Evolutionary conservation across 2,797 vertebrate species (phyloP).

Genomic region (Cynodonichthys magdalenae): DNA sequence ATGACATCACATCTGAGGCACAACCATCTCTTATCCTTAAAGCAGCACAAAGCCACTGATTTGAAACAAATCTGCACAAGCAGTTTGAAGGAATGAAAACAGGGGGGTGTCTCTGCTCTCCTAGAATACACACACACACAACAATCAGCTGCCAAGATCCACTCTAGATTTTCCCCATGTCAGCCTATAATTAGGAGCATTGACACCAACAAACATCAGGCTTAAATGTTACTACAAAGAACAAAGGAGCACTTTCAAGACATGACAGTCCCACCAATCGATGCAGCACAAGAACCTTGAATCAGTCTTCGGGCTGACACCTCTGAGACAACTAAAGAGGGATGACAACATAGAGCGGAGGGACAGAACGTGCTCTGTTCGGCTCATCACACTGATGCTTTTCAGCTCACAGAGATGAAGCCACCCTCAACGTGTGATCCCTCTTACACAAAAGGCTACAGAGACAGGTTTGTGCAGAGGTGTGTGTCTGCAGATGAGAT

Average conservation of each 20-base stretch:
- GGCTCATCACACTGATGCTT: constrained; percentile 57
- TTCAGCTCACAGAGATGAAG: constrained; percentile 58
- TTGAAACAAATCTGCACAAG: constrained; percentile 23
- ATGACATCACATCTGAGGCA: constrained; percentile 72
- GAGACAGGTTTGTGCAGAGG: constrained; percentile 40
- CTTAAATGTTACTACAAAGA: constrained; percentile 46
- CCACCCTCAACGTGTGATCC: constrained; percentile 47
- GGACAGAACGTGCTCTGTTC: constrained; percentile 47
- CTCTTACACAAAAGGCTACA: constrained; percentile 49
- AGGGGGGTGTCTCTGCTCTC: constrained; percentile 42
- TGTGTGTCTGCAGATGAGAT: constrained; percentile 42
- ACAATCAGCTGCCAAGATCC: constrained; percentile 44
- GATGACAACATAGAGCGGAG: constrained; percentile 44
- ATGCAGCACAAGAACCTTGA: constrained; percentile 37
- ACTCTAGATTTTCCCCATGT: constrained; percentile 50
- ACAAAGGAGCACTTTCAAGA: constrained; percentile 63
- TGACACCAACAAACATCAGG: constrained; percentile 60
- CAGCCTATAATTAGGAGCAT: constrained; percentile 66
- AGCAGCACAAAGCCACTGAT: constrained; percentile 39
- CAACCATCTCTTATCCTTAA: constrained; percentile 46
- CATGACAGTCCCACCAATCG: constrained; percentile 35
- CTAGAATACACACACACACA: constrained; percentile 33
- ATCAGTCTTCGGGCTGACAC: constrained; percentile 50
- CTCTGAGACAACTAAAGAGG: constrained; percentile 45
- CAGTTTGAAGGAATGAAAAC: constrained; percentile 22